Percentiles rank a stretch among this genome's conserved stretches.
Evolutionary conservation across 2,797 vertebrate genomes (phyloP).

Genomic region (Hippocampus kuda): DNA sequence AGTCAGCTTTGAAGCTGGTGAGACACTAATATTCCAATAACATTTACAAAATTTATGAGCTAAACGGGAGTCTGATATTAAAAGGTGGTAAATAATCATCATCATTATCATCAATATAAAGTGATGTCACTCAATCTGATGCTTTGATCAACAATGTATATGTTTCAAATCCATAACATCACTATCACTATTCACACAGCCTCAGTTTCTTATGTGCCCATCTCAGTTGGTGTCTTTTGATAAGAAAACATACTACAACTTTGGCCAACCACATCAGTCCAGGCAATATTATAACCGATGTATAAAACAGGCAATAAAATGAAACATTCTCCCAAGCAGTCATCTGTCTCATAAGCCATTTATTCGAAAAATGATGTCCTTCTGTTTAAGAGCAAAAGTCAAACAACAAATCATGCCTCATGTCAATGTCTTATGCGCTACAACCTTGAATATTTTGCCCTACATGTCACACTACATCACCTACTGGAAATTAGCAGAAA

Average conservation of each 20-base stretch:
- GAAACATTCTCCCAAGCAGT: not conserved
- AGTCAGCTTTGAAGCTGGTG: no score
- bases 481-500: constrained; percentile 55
- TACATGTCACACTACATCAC: constrained; percentile 50
- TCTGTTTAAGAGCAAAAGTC: constrained; percentile 22
- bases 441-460: constrained; percentile 43
- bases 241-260: not conserved
- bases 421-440: constrained; percentile 36
- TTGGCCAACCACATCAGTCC: not conserved
- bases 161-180: not conserved
- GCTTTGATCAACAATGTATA: not conserved
- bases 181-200: not conserved
- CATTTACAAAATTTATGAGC: no score
- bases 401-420: constrained; percentile 56
- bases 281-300: not conserved
- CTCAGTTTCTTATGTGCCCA: not conserved
- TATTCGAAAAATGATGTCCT: constrained; percentile 36
- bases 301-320: not conserved
- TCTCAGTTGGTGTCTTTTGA: not conserved
- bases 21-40: no score
- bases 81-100: no score
- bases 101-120: no score
- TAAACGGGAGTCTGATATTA: no score
- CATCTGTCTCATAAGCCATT: constrained; percentile 10
- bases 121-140: not conserved